Percentiles rank a stretch among this genome's conserved stretches.
These are phyloP conservation scores for Pipistrellus pipistrellus DNA, from an alignment of 2,797 vertebrate species.

Conservation along the genomic window DNA sequence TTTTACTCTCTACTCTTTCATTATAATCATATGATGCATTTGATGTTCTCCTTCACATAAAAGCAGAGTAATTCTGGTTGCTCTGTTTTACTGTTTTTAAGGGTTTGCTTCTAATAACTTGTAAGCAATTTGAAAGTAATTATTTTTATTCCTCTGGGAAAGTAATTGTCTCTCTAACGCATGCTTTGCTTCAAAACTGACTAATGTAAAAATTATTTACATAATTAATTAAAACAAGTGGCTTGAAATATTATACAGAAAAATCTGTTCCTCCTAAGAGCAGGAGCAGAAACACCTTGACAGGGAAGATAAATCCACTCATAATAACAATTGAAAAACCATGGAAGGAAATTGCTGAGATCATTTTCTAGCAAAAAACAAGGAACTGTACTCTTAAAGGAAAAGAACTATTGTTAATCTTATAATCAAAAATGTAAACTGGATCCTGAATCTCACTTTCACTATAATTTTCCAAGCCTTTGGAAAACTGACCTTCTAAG, in stretches of 20 bases:
- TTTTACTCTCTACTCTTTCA: slow-evolving; percentile 48
- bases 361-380: slow-evolving; percentile 39
- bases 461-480: slow-evolving; percentile 19
- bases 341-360: background rate
- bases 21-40: background rate
- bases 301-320: background rate
- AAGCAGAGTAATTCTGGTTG: background rate
- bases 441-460: background rate
- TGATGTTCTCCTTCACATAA: background rate
- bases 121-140: slow-evolving; percentile 1
- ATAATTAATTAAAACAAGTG: background rate
- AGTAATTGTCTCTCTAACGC: background rate
- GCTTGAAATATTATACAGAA: slow-evolving; percentile 22
- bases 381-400: slow-evolving; percentile 34
- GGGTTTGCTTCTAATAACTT: slow-evolving; percentile 42
- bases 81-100: slow-evolving; percentile 32
- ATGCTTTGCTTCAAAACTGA: slow-evolving; percentile 24
- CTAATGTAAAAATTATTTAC: background rate
- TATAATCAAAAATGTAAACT: background rate
- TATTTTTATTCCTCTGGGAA: slow-evolving; percentile 28
- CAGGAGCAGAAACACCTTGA: slow-evolving; percentile 2
- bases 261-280: slow-evolving; percentile 14
- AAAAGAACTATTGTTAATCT: background rate
- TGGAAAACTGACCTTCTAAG: slow-evolving; percentile 4
- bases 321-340: background rate